Evolutionary conservation across 2,113 vertebrate species (phyloP), one percentile per base, ranked within the genome.

Genomic region (Suricata suricatta): DNA sequence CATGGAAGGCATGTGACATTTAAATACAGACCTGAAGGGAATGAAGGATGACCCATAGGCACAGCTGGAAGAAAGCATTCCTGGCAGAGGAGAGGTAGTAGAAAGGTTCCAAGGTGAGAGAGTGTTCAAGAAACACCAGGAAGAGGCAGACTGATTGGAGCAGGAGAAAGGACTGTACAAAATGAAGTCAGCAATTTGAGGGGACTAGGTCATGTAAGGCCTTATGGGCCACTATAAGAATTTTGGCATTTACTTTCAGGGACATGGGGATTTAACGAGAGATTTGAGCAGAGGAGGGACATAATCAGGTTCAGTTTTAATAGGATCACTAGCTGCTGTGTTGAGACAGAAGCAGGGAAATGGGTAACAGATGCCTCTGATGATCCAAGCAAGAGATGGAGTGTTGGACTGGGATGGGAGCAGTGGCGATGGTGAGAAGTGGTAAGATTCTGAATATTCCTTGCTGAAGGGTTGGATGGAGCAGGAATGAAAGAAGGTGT

Each of bases 21-120:
- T 85, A 93, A 93, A 92, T 69, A 74, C 86, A 63, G 57, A 90
- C 54, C 44, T 16, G 52, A 92, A 91, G 47, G 60, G 54, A 66
- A 25, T 7, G 21, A 63, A 71, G 72, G 41, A 31, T 81, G 60
- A 95, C 52, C 29, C 64, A 29, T 17, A 52, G 29, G 31, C 12
- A 35, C 33, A 52, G 9, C 66, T 86, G 60, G 29, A 13, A 44
- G 2, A 74, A 93, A 86, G 68, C 21, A 88, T 66, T 93, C 52
- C 23, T 54, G 50, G 47, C 50, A 79, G 50, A 68, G 52, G 63
- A 90, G 38, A 66, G 1, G 2, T 16, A 54, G 7, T 74, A 6
- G 47, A 54, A 94, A 93, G 29, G 23, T 41, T 21, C 80, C n/a
- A 76, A 88, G n/a, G 35, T 16, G 60, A 77, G 13, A 77, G 10